phyloP scores from a whole-genome alignment of 1,140 invertebrate genomes.

The Trichonephila clavipes region DNA sequence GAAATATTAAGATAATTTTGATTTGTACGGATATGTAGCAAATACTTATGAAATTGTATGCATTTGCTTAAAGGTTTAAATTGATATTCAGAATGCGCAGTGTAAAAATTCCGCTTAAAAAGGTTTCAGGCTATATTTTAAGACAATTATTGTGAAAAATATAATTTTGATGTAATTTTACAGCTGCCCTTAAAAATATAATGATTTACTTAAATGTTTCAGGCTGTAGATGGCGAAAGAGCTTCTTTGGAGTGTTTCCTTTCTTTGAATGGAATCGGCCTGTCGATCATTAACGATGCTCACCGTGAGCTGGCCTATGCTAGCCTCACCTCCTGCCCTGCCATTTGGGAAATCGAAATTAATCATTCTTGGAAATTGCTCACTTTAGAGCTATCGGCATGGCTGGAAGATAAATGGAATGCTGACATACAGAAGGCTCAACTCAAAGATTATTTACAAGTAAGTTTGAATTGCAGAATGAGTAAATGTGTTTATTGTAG shows the following conservation, averaged over 20 bases:
- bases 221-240: conserved; percentile 87
- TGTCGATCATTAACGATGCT: conserved; percentile 84
- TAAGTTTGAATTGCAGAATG: neutral
- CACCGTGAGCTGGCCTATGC: conserved; percentile 85
- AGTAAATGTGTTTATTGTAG: too few relatives aligned
- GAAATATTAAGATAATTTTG: too few relatives aligned
- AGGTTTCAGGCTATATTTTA: neutral
- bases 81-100: too few relatives aligned
- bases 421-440: conserved; percentile 87
- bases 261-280: conserved; percentile 86
- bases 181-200: neutral
- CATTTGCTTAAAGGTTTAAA: too few relatives aligned
- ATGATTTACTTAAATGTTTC: too few relatives aligned
- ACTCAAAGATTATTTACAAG: conserved; percentile 87
- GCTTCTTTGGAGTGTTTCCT: conserved; percentile 87
- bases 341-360: conserved; percentile 91
- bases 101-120: too few relatives aligned
- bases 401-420: conserved; percentile 90
- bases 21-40: too few relatives aligned
- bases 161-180: neutral
- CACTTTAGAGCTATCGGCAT: conserved; percentile 88
- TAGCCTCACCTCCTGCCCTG: conserved; percentile 86
- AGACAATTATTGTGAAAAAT: neutral
- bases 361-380: conserved; percentile 89
- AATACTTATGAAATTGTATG: too few relatives aligned